These are phyloP conservation scores for Chaetorhynchus papuensis DNA, from an alignment of 2,113 vertebrate genomes.

Conservation along the genomic window DNA sequence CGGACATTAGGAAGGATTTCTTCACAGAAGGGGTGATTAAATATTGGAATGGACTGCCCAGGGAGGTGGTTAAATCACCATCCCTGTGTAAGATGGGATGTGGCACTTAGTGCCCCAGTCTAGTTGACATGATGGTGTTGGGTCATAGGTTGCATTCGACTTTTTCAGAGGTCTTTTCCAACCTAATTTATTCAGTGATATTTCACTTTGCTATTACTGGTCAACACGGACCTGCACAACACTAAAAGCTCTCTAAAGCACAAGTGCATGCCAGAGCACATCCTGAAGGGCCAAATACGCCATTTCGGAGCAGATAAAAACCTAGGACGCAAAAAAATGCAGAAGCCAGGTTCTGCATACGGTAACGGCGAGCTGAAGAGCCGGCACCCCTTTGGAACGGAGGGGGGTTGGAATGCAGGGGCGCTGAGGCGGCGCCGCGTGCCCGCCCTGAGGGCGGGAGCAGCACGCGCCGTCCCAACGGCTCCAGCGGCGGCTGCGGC, in stretches of 20 bases:
- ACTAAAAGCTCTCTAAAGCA: fast-evolving
- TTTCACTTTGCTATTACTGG: fast-evolving
- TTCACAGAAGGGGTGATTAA: too few species aligned
- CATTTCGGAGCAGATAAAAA: fast-evolving
- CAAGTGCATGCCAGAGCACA: fast-evolving
- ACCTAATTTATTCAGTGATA: neutral
- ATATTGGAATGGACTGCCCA: neutral
- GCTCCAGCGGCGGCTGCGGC: fast-evolving
- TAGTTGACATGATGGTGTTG: neutral
- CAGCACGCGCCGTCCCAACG: neutral
- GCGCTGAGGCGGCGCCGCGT: fast-evolving
- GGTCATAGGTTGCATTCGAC: fast-evolving
- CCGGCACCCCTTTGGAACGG: fast-evolving
- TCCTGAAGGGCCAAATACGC: fast-evolving
- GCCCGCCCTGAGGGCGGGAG: neutral
- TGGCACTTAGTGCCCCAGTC: neutral
- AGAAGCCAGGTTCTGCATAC: fast-evolving
- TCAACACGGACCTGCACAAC: fast-evolving
- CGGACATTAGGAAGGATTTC: neutral
- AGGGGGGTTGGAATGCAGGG: fast-evolving
- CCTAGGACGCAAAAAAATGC: fast-evolving
- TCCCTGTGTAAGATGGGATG: fast-evolving
- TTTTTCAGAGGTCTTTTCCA: neutral
- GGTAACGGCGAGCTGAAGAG: fast-evolving
- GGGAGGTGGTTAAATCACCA: too few species aligned